These are phyloP conservation scores for Otolemur garnettii DNA, from an alignment of 2,113 vertebrate species.

Conservation along the genomic window DNA sequence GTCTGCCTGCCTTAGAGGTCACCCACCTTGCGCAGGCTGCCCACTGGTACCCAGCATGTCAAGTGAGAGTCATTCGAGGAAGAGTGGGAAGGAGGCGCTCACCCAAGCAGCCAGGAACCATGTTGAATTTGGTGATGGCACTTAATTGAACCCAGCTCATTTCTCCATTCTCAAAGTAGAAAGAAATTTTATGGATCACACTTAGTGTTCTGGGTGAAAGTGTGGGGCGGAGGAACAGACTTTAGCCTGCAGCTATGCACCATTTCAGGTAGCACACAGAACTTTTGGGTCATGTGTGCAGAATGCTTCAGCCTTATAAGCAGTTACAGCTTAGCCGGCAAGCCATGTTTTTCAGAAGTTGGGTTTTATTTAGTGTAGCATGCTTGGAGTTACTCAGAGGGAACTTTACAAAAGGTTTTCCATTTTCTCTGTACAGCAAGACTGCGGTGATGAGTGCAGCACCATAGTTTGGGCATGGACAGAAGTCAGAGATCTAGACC, in stretches of 20 bases:
- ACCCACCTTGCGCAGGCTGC: not conserved
- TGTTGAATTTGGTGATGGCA: accelerated
- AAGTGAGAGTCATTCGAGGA: not conserved
- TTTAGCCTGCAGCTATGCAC: not conserved
- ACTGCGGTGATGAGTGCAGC: not conserved
- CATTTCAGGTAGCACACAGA: accelerated
- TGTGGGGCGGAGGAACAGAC: accelerated
- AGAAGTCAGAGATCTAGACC: not conserved
- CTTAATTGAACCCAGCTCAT: not conserved
- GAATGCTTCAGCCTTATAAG: not conserved
- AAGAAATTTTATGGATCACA: not conserved
- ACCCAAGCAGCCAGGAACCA: not conserved
- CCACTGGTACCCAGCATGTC: not conserved
- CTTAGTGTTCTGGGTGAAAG: not conserved
- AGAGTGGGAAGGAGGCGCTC: not conserved
- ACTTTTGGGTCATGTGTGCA: not conserved
- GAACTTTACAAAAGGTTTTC: too few relatives aligned
- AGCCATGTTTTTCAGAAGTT: not conserved
- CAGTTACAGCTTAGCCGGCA: not conserved
- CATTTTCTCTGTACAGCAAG: not conserved
- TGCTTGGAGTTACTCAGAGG: not conserved
- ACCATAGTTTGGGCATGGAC: accelerated
- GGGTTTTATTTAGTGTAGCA: not conserved
- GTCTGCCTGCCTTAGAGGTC: not conserved
- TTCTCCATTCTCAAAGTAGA: slow-evolving; percentile 42